A percentile compares a stretch with the other conserved stretches of the same genome.
Evolutionary conservation across 2,797 vertebrate genomes (phyloP).

Genomic region (Acanthiza pusilla): DNA sequence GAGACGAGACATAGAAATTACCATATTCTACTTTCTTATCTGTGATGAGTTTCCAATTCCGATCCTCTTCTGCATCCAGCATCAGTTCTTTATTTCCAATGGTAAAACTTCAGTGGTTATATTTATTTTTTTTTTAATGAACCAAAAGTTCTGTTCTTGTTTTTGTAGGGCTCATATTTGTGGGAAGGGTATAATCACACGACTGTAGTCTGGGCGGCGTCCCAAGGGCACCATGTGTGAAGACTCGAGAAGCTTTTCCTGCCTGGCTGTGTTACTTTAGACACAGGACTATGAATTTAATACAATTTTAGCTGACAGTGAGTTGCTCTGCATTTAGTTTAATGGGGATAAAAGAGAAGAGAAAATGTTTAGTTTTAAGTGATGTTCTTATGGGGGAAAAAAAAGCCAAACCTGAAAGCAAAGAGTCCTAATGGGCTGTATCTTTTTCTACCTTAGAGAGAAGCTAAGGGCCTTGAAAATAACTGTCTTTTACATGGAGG

Average conservation of each 20-base stretch:
- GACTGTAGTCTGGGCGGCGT: background rate
- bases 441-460: background rate
- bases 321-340: background rate
- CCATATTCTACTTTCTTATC: slow-evolving; percentile 3
- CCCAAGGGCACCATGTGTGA: background rate
- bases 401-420: background rate
- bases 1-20: slow-evolving; percentile 9
- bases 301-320: background rate
- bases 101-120: background rate
- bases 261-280: background rate
- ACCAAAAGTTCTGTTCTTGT: background rate
- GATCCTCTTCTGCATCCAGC: background rate
- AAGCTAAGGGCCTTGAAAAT: background rate
- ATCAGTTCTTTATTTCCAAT: background rate
- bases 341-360: background rate
- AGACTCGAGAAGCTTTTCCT: background rate
- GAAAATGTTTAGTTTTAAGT: background rate
- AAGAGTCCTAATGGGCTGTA: background rate
- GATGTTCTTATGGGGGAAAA: rapidly evolving
- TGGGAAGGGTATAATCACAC: background rate
- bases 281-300: background rate
- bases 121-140: background rate
- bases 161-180: background rate
- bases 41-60: slow-evolving; percentile 17
- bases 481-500: background rate